A percentile compares a stretch with the other conserved stretches of the same genome.
Evolutionary conservation across 2,113 vertebrate genomes (phyloP).

Genomic region (Cololabis saira): DNA sequence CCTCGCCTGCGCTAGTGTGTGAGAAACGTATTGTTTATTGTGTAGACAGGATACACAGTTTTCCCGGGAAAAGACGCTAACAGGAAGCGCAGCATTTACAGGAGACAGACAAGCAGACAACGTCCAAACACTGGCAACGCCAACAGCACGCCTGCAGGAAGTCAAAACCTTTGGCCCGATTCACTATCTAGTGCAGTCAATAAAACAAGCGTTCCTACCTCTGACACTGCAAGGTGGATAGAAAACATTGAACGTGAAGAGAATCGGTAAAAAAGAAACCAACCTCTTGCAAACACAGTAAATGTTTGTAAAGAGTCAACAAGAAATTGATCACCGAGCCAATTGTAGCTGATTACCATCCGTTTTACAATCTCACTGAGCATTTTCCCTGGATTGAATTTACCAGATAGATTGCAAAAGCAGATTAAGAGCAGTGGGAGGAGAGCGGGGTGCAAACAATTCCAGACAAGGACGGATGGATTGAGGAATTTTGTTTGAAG

Average conservation of each 20-base stretch:
- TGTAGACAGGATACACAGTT: constrained; percentile 81
- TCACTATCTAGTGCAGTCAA: constrained; percentile 52
- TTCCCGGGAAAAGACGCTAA: constrained; percentile 80
- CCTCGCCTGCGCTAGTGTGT: constrained; percentile 72
- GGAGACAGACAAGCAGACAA: constrained; percentile 59
- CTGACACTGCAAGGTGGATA: constrained; percentile 19
- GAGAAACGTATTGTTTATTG: constrained; percentile 83
- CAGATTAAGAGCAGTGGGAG: constrained; percentile 59
- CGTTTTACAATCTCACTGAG: constrained; percentile 43
- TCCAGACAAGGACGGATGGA: constrained; percentile 32
- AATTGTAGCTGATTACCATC: constrained; percentile 54
- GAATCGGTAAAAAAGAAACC: background rate
- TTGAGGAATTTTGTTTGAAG: constrained; percentile 27
- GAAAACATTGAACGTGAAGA: constrained; percentile 20
- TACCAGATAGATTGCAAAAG: constrained; percentile 68
- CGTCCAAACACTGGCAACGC: constrained; percentile 42
- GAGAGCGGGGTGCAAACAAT: constrained; percentile 16
- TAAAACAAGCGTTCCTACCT: constrained; percentile 42
- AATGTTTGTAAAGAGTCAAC: constrained; percentile 22
- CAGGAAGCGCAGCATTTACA: constrained; percentile 73
- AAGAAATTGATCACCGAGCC: constrained; percentile 8
- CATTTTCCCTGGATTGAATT: constrained; percentile 64
- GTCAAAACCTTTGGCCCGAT: constrained; percentile 66
- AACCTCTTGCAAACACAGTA: constrained; percentile 4
- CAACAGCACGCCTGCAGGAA: constrained; percentile 41